A percentile compares a stretch with the other conserved stretches of the same genome.
These are phyloP conservation scores for Thomomys bottae DNA, from an alignment of 2,113 vertebrate genomes.

Conservation along the genomic window DNA sequence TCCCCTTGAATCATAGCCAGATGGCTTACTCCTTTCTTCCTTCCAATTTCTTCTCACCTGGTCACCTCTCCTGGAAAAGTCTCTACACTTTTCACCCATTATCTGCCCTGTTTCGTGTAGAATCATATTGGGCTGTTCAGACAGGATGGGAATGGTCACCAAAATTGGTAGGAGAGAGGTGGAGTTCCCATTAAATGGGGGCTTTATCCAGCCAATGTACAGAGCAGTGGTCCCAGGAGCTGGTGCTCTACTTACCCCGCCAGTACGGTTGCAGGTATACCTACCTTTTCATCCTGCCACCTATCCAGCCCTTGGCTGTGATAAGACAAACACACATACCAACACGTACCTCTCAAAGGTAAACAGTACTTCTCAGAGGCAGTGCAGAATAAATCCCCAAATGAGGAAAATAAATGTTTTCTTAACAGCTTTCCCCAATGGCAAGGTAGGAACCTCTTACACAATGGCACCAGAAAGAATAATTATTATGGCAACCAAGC, in stretches of 20 bases:
- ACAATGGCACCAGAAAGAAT: not conserved
- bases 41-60: not conserved
- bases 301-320: not conserved
- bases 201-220: fast-evolving
- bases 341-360: not conserved
- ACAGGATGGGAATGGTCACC: not conserved
- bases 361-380: not conserved
- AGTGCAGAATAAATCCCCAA: not conserved
- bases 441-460: not conserved
- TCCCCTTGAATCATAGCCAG: not conserved
- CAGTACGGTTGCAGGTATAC: not conserved
- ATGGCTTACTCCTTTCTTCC: not conserved
- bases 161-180: not conserved
- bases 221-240: fast-evolving
- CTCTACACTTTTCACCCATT: not conserved
- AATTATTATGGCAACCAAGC: not conserved
- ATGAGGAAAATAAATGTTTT: not conserved
- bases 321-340: not conserved
- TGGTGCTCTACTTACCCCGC: fast-evolving
- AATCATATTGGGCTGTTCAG: not conserved
- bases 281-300: not conserved
- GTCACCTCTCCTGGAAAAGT: not conserved
- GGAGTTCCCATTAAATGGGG: not conserved
- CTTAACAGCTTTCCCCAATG: constrained; percentile 6
- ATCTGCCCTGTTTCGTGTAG: not conserved